These are phyloP conservation scores for Pheosia tremula DNA, from an alignment of 2,888 invertebrate species.

Conservation along the genomic window DNA sequence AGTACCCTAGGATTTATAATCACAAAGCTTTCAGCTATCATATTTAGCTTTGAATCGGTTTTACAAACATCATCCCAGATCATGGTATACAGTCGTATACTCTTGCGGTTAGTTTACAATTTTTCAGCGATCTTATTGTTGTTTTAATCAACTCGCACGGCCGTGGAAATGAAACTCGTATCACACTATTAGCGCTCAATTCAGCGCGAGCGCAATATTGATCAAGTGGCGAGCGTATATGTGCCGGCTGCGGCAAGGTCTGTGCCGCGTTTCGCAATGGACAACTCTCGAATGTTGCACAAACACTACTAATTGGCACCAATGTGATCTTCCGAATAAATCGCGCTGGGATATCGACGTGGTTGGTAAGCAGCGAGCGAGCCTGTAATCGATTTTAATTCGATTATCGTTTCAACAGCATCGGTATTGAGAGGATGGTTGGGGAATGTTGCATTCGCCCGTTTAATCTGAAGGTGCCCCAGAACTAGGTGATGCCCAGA, in stretches of 20 bases:
- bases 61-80: too few relatives aligned
- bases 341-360: not conserved
- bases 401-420: conserved; percentile 2
- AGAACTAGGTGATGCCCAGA: not conserved
- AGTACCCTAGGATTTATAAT: too few relatives aligned
- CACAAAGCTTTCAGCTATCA: too few relatives aligned
- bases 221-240: conserved; percentile 30
- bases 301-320: conserved; percentile 38
- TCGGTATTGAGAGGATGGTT: conserved; percentile 1
- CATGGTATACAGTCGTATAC: too few relatives aligned
- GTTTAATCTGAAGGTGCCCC: conserved; percentile 7
- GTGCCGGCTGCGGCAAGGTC: conserved; percentile 47
- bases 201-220: conserved; percentile 11
- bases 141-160: not conserved
- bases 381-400: conserved; percentile 1
- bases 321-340: conserved; percentile 32
- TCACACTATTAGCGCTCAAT: conserved; percentile 1
- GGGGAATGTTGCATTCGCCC: not conserved
- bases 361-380: not conserved
- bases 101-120: too few relatives aligned
- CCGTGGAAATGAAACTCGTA: not conserved
- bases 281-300: conserved; percentile 48
- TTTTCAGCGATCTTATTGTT: too few relatives aligned
- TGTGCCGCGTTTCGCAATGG: conserved; percentile 51
- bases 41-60: too few relatives aligned